phyloP scores from a whole-genome alignment of 2,888 invertebrate species.

The Hybos culiciformis region DNA sequence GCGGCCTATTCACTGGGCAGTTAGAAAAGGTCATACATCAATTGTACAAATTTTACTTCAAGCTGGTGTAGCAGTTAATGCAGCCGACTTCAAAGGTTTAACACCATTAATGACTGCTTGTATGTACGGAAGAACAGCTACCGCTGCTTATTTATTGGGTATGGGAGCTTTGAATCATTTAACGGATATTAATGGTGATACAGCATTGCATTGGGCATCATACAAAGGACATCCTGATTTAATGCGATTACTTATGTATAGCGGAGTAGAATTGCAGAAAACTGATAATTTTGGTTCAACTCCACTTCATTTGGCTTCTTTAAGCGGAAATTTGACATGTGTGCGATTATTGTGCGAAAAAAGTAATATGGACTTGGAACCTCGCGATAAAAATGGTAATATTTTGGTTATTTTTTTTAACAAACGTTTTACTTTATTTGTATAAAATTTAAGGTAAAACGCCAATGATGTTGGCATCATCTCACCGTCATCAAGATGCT shows the following conservation, averaged over 20 bases:
- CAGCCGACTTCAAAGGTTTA: constrained; percentile 71
- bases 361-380: constrained; percentile 76
- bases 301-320: constrained; percentile 76
- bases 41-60: constrained; percentile 66
- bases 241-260: constrained; percentile 76
- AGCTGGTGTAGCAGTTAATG: constrained; percentile 78
- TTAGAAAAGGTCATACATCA: constrained; percentile 81
- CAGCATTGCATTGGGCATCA: constrained; percentile 87
- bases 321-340: constrained; percentile 76
- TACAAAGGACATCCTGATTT: constrained; percentile 85
- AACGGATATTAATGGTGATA: constrained; percentile 85
- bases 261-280: constrained; percentile 73
- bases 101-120: constrained; percentile 86
- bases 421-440: no score
- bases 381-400: constrained; percentile 83
- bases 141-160: constrained; percentile 78
- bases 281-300: constrained; percentile 88
- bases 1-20: constrained; percentile 88
- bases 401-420: no score
- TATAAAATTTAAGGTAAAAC: no score
- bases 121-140: constrained; percentile 84
- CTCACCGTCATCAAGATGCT: constrained; percentile 74
- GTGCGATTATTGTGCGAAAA: constrained; percentile 81
- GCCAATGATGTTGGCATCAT: constrained; percentile 76
- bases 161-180: constrained; percentile 77